These are phyloP conservation scores for Rhagologus leucostigma DNA, from an alignment of 2,113 vertebrate genomes.

Conservation along the genomic window DNA sequence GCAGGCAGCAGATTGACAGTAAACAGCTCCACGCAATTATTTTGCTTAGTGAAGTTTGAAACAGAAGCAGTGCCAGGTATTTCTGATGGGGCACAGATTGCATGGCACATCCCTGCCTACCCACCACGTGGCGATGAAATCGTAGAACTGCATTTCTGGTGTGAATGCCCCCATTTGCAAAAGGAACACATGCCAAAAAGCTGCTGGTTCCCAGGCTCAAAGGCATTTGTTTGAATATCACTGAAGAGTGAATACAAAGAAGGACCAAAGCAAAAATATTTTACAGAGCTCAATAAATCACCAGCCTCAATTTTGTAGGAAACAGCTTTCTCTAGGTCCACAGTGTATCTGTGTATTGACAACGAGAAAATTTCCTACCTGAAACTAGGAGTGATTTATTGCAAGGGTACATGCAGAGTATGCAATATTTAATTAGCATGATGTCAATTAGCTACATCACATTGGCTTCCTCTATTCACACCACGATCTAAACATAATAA, in stretches of 20 bases:
- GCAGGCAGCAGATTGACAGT: conserved; percentile 5
- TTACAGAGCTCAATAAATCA: not conserved
- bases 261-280: not conserved
- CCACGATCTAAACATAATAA: not conserved
- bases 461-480: not conserved
- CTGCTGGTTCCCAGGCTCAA: conserved; percentile 47
- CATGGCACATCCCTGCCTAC: not conserved
- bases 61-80: conserved; percentile 6
- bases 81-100: conserved; percentile 14
- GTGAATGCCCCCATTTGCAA: conserved; percentile 14
- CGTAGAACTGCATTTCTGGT: not conserved
- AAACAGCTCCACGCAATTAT: conserved; percentile 41
- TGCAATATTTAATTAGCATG: not conserved
- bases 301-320: not conserved
- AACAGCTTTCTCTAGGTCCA: not conserved
- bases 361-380: not conserved
- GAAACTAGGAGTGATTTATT: not conserved
- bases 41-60: conserved; percentile 7
- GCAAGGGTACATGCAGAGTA: not conserved
- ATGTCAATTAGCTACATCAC: not conserved
- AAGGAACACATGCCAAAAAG: conserved; percentile 2
- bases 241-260: conserved; percentile 24
- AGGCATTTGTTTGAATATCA: conserved; percentile 37
- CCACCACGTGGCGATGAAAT: not conserved
- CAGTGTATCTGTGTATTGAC: not conserved